A percentile compares a stretch with the other conserved stretches of the same genome.
phyloP scores from a whole-genome alignment of 1,140 invertebrate genomes.

The Proales similis region DNA sequence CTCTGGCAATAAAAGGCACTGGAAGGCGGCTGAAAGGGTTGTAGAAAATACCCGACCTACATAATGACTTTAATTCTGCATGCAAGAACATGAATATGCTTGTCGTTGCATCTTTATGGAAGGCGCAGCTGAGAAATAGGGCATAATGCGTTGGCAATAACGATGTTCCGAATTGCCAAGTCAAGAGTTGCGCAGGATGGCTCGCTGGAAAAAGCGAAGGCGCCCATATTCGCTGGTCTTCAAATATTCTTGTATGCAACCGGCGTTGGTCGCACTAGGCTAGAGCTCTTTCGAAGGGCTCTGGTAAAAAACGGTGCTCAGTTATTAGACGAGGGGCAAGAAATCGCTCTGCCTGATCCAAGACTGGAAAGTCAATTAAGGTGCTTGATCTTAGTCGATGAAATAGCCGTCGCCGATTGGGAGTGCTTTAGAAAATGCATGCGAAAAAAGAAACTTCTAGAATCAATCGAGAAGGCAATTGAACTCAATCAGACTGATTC shows the following conservation, averaged over 20 bases:
- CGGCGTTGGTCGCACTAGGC: slow-evolving; percentile 47
- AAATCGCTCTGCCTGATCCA: not conserved
- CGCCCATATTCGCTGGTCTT: slow-evolving; percentile 40
- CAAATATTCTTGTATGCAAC: slow-evolving; percentile 44
- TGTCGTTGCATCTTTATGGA: too few relatives aligned
- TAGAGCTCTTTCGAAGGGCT: slow-evolving; percentile 45
- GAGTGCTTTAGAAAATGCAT: slow-evolving; percentile 44
- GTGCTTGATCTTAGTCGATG: not conserved
- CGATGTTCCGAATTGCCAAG: too few relatives aligned
- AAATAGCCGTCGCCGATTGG: slow-evolving; percentile 42
- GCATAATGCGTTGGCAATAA: too few relatives aligned
- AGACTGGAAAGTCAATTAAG: too few relatives aligned
- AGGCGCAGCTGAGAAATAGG: too few relatives aligned
- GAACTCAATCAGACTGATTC: slow-evolving; percentile 37
- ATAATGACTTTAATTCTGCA: too few relatives aligned
- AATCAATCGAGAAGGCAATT: slow-evolving; percentile 43
- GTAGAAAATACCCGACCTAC: too few relatives aligned
- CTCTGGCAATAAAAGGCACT: too few relatives aligned
- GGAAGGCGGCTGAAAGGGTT: too few relatives aligned
- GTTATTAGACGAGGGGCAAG: slow-evolving; percentile 37
- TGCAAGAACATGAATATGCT: too few relatives aligned
- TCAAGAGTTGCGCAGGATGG: too few relatives aligned
- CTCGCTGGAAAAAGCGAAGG: slow-evolving; percentile 16
- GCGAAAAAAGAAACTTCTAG: slow-evolving; percentile 41
- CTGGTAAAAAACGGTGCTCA: slow-evolving; percentile 44